Percentiles rank a stretch among this genome's conserved stretches.
phyloP scores from a whole-genome alignment of 2,797 vertebrate genomes.

The Corythornis leucogaster region DNA sequence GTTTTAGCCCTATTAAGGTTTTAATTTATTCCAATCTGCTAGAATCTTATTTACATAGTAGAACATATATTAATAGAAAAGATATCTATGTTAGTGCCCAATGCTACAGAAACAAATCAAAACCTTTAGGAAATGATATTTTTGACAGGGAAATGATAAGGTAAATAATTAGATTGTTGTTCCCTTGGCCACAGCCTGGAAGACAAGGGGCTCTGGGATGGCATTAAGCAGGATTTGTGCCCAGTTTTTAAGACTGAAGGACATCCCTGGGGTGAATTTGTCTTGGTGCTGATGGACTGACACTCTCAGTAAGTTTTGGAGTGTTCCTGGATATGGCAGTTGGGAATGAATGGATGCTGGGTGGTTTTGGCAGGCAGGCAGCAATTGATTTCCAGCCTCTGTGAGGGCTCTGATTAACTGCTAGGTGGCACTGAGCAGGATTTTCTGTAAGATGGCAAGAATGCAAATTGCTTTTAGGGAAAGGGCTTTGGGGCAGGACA shows the following conservation, averaged over 20 bases:
- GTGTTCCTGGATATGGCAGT: fast-evolving
- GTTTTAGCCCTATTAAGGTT: conserved; percentile 14
- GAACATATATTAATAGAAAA: not conserved
- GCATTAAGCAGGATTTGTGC: not conserved
- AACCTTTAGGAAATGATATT: not conserved
- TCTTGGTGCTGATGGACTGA: not conserved
- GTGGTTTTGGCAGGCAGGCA: conserved; percentile 3
- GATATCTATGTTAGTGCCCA: not conserved
- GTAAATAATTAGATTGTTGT: not conserved
- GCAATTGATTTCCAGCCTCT: conserved; percentile 39
- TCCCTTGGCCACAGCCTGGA: not conserved
- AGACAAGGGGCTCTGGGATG: not conserved
- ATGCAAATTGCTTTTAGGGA: conserved; percentile 33
- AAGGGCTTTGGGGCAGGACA: conserved; percentile 28
- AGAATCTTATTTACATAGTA: not conserved
- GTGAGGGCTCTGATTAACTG: conserved; percentile 40
- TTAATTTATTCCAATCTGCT: conserved; percentile 37
- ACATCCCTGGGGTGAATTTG: not conserved
- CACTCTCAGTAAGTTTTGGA: not conserved
- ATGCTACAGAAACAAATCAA: not conserved
- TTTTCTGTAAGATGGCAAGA: conserved; percentile 46
- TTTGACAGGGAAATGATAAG: not conserved
- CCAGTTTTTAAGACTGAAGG: not conserved
- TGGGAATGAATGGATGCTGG: not conserved
- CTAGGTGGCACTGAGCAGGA: conserved; percentile 37